Evolutionary conservation across 2,797 vertebrate species (phyloP).

Genomic region (Lepus oiostolus): DNA sequence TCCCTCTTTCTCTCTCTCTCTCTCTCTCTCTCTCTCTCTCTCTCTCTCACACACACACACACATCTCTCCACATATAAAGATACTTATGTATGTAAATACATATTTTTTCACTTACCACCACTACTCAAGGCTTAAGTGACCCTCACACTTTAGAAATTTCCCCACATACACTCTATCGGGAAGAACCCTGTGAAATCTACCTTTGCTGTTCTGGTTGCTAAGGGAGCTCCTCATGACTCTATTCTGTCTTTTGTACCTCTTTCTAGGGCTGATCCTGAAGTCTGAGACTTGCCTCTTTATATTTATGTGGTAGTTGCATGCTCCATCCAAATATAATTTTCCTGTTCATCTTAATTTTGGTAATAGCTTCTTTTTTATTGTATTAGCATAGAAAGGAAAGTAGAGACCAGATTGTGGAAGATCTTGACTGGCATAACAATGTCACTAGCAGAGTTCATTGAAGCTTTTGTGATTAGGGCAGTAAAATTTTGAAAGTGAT

Average conservation of each 20-base stretch:
- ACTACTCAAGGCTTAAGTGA: not conserved
- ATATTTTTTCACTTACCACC: not conserved
- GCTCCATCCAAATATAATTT: not conserved
- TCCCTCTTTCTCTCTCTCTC: rapidly evolving
- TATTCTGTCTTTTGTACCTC: not conserved
- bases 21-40: not conserved
- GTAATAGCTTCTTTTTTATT: not conserved
- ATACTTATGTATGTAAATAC: no score
- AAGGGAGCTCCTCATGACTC: not conserved
- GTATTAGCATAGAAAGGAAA: not conserved
- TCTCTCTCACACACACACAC: no score
- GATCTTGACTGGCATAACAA: not conserved
- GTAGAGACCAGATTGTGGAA: not conserved
- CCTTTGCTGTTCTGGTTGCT: not conserved
- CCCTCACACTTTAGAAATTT: not conserved
- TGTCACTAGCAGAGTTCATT: not conserved
- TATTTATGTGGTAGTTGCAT: not conserved
- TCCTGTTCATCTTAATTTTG: not conserved
- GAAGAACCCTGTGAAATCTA: not conserved
- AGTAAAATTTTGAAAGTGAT: not conserved
- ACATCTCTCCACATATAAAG: no score
- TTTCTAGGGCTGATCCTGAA: not conserved
- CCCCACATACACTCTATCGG: not conserved
- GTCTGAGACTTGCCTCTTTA: not conserved
- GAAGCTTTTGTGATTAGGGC: not conserved